These are phyloP conservation scores for Drosophila nebulosa DNA, from an alignment of 1,140 invertebrate genomes.

Conservation along the genomic window DNA sequence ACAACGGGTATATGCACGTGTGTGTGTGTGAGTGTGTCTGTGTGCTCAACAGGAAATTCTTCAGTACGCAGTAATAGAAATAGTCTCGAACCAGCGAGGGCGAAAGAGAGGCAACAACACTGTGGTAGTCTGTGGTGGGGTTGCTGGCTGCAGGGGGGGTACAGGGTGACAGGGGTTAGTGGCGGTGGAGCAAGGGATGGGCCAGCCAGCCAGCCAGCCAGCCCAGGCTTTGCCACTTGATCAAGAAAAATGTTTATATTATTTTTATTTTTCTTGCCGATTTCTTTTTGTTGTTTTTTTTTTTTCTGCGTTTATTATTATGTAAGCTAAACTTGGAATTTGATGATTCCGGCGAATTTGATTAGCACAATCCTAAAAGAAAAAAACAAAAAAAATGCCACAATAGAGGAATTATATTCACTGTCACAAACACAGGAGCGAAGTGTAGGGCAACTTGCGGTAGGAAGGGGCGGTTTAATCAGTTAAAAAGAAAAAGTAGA, in stretches of 20 bases:
- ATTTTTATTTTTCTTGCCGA: background rate
- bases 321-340: constrained; percentile 39
- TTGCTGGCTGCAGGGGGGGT: background rate
- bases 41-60: constrained; percentile 64
- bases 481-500: too few species aligned
- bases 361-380: constrained; percentile 47
- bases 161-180: background rate
- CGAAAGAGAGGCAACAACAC: background rate
- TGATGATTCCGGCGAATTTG: constrained; percentile 30
- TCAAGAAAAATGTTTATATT: background rate
- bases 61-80: constrained; percentile 32
- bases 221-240: background rate
- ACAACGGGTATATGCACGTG: constrained; percentile 31
- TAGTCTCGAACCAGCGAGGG: background rate
- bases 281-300: background rate
- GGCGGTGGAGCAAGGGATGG: background rate
- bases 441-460: background rate
- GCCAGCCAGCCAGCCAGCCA: too few species aligned
- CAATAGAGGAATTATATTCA: background rate
- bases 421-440: background rate
- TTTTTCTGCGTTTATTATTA: constrained; percentile 19
- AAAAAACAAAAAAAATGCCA: background rate
- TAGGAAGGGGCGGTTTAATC: too few species aligned
- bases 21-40: constrained; percentile 35
- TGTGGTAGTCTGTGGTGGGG: background rate